A percentile compares a stretch with the other conserved stretches of the same genome.
Conservation (phyloP, 2,888 invertebrate genomes). For the Syritta pipiens region DNA sequence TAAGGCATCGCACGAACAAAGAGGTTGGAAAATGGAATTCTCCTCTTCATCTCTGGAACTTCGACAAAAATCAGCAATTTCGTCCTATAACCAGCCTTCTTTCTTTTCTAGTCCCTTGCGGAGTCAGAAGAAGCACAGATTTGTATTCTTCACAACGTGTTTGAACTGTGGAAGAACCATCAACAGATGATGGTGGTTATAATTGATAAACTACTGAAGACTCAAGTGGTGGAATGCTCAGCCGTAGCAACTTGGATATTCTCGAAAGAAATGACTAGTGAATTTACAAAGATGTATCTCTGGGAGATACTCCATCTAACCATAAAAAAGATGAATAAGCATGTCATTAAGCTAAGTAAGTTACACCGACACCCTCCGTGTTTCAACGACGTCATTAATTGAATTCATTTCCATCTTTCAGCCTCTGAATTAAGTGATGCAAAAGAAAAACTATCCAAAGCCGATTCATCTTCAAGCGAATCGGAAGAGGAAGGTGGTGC, state of each 20-base stretch:
- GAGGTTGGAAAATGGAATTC: no score
- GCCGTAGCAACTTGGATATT: constrained; percentile 99
- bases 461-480: constrained; percentile 89
- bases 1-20: no score
- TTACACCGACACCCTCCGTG: constrained; percentile 50
- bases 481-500: constrained; percentile 86
- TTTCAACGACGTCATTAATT: not conserved
- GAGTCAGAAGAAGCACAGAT: constrained; percentile 98
- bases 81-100: no score
- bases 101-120: constrained; percentile 85
- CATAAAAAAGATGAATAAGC: constrained; percentile 97
- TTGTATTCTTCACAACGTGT: constrained; percentile 93
- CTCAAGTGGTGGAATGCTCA: constrained; percentile 97
- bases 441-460: constrained; percentile 90
- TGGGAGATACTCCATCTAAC: constrained; percentile 98
- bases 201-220: constrained; percentile 98
- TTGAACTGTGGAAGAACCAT: constrained; percentile 96
- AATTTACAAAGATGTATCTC: constrained; percentile 95
- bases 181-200: constrained; percentile 98
- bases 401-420: constrained; percentile 71
- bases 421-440: constrained; percentile 90
- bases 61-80: no score
- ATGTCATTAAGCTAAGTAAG: constrained; percentile 90
- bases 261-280: constrained; percentile 93
- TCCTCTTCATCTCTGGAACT: no score